Evolutionary conservation across 2,888 invertebrate genomes (phyloP), one percentile per base, ranked within the genome.

Genomic region (Phlogophora meticulosa): DNA sequence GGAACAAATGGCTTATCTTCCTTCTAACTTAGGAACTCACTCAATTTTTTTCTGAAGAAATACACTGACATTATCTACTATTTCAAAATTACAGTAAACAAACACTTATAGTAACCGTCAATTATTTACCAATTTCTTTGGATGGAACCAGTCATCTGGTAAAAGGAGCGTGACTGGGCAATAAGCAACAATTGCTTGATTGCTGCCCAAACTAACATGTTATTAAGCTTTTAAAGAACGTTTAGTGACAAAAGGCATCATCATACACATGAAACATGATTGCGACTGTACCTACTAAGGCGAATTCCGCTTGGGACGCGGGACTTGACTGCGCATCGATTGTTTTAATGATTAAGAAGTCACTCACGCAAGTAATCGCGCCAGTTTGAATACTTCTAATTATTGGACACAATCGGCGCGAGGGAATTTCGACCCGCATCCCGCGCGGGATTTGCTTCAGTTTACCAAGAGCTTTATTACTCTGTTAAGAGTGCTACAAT

Each of bases 141-240:
- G 64, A 77, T 76, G 68, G 81, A 83, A 64, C 85, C 76, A 80
- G 84, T 87, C 82, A 84, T 84, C 85, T 83, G 76, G 76, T 84
- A 76, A 78, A 85, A 82, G 80, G 67, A 78, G 64, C 88, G 82
- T 91, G 92, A 92, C 90, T 84, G 65, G 69, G 82, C 85, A 84
- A 77, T 84, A 85, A 83, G 80, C 80, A 83, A 79, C 79, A 82
- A 85, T 86, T 85, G 83, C 87, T 87, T 83, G 85, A 88, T 88
- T 88, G 85, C 82, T 78, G 83, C 83, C 82, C 82, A 84, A 87
- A 87, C 83, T 80, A 86, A 90, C 87, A 77, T 82, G 85, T 86
- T 87, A 90, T 90, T 90, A 90, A 85, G 89, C 88, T 91, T 91
- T 91, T 88, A 90, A 80, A 82, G 78, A 88, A 73, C 90, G 84